phyloP scores from a whole-genome alignment of 1,140 invertebrate genomes.

The Alviniconcha marisindica region DNA sequence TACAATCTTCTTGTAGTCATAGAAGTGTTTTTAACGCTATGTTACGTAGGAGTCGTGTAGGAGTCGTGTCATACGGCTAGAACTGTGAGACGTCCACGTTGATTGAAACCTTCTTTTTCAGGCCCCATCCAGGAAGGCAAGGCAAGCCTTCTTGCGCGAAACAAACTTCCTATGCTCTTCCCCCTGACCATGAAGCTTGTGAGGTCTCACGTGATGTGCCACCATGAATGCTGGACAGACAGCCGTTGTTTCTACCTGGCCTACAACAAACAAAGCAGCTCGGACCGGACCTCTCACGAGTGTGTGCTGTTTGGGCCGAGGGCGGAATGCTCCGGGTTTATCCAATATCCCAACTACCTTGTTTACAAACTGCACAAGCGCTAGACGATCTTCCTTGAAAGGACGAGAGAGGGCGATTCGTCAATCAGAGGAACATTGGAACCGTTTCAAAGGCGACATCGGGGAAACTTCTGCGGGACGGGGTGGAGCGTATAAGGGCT shows the following conservation, averaged over 20 bases:
- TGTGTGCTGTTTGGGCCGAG: neutral
- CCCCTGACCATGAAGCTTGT: neutral
- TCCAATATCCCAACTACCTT: neutral
- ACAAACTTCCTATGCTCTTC: slow-evolving; percentile 18
- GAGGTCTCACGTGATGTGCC: neutral
- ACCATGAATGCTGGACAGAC: slow-evolving; percentile 17
- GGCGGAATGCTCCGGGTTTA: slow-evolving; percentile 2
- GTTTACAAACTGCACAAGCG: slow-evolving; percentile 4
- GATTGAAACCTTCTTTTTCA: too few species aligned
- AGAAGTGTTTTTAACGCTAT: too few species aligned
- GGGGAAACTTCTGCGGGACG: too few species aligned
- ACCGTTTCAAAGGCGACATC: neutral
- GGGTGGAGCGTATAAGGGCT: too few species aligned
- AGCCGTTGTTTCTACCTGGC: neutral
- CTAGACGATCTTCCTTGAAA: too few species aligned
- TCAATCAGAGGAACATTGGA: too few species aligned
- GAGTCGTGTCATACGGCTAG: too few species aligned
- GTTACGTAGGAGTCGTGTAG: too few species aligned
- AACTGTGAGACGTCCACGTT: too few species aligned
- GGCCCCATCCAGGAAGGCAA: neutral
- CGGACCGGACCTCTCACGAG: neutral
- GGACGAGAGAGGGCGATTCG: neutral
- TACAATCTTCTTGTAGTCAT: too few species aligned
- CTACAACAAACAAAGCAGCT: neutral
- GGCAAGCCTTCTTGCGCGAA: neutral